Base-by-base conservation (phyloP, 2,113 vertebrate genomes). In the Fregetta grallaria region DNA sequence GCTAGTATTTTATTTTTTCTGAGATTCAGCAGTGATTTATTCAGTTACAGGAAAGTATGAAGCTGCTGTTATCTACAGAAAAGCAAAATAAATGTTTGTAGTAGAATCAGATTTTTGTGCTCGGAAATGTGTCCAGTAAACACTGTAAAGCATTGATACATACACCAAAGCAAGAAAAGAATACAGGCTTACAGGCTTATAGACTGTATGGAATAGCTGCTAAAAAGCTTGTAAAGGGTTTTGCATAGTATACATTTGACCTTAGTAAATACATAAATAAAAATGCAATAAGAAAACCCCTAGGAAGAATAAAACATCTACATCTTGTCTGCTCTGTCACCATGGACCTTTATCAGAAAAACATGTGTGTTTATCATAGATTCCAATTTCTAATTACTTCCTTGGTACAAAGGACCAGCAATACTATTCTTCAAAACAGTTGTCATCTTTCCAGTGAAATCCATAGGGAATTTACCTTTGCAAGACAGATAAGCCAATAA, bases 41-140 rank as follows among this genome's bases (percentile, higher is more conserved):
- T 92, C 38, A 61, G 27, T 59, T 91, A 61, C 25, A 85, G 68
- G 18, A 58, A 88, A 91, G 25, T 70, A 82, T 88, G 95, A 86
- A 76, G 59, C 38, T 88, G 13, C 45, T 91, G 25, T 32, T 90
- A 76, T 78, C 92, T 90, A 85, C 50, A 85, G 84, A 88, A 93
- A 91, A 90, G 25, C 38, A 79, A 85, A 92, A 56, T 27, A 91
- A 96, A 90, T 79, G 49, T 82, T 93, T 86, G 27, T 82, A 36
- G 34, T 26, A 65, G 53, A 88, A n/a, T 65, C 19, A 87, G 73
- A 49, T 65, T 85, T 96, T 72, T 88, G 44, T 32, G 50, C 62
- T 85, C 2, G 0, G 38, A 86, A 66, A 73, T 75, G 32, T 55
- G 52, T 86, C 42, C 81, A 36, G 45, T 79, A 92, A 95, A 66